phyloP scores from a whole-genome alignment of 2,797 vertebrate species.

The Cynopterus sphinx region DNA sequence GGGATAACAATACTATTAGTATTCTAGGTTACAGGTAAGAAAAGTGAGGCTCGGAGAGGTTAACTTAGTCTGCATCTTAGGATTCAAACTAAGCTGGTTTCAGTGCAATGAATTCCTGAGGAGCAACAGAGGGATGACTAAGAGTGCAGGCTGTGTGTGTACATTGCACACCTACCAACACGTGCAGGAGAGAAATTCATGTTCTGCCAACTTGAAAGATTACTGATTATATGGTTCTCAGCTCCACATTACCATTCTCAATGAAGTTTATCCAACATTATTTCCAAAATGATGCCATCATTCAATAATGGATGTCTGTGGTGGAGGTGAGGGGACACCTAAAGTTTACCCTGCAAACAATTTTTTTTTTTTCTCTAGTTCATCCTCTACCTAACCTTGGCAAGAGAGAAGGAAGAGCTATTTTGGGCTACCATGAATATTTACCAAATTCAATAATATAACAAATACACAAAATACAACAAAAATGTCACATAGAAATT shows the following conservation, averaged over 20 bases:
- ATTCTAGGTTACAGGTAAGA: neutral
- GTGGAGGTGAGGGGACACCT: neutral
- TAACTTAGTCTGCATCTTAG: neutral
- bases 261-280: neutral
- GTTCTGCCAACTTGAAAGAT: neutral
- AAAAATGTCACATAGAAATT: neutral
- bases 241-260: neutral
- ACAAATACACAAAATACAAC: neutral
- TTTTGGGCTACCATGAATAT: neutral
- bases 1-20: no score
- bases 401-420: neutral
- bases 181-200: neutral
- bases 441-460: neutral
- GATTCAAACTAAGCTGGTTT: neutral
- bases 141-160: no score
- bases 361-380: neutral
- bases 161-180: fast-evolving
- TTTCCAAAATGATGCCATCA: neutral
- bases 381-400: neutral
- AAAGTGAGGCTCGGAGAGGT: neutral
- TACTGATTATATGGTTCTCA: neutral
- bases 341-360: neutral
- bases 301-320: neutral
- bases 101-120: neutral
- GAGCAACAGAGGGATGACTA: fast-evolving